Evolutionary conservation across 1,140 invertebrate species (phyloP).

Genomic region (Heliconius eleuchia): DNA sequence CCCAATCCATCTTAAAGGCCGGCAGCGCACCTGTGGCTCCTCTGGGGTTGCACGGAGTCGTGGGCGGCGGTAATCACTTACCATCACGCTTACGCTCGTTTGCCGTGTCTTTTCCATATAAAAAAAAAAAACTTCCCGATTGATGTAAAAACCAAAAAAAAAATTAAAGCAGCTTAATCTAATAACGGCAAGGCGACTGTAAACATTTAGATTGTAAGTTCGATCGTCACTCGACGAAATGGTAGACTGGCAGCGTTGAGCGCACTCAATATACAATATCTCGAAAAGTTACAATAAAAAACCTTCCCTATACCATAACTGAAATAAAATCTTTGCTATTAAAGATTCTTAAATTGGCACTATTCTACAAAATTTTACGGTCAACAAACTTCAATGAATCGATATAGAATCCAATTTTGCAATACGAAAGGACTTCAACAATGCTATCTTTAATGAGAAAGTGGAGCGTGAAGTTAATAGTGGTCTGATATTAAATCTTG

Average conservation of each 20-base stretch:
- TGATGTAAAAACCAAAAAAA: too few relatives aligned
- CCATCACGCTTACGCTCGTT: too few relatives aligned
- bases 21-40: too few relatives aligned
- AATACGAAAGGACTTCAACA: constrained; percentile 18
- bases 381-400: constrained; percentile 15
- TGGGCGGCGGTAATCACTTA: too few relatives aligned
- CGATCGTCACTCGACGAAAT: too few relatives aligned
- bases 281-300: background rate
- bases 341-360: background rate
- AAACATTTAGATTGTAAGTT: too few relatives aligned
- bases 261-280: background rate
- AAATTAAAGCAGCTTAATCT: too few relatives aligned
- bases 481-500: constrained; percentile 5
- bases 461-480: constrained; percentile 20
- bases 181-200: too few relatives aligned
- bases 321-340: background rate
- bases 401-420: constrained; percentile 21
- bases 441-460: constrained; percentile 15
- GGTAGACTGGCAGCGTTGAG: background rate
- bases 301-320: background rate
- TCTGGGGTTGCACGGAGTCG: too few relatives aligned
- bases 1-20: too few relatives aligned
- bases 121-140: background rate
- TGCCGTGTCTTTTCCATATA: too few relatives aligned
- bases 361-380: background rate